Conservation (phyloP, 1,140 invertebrate species). For the Heliconius hewitsoni region DNA sequence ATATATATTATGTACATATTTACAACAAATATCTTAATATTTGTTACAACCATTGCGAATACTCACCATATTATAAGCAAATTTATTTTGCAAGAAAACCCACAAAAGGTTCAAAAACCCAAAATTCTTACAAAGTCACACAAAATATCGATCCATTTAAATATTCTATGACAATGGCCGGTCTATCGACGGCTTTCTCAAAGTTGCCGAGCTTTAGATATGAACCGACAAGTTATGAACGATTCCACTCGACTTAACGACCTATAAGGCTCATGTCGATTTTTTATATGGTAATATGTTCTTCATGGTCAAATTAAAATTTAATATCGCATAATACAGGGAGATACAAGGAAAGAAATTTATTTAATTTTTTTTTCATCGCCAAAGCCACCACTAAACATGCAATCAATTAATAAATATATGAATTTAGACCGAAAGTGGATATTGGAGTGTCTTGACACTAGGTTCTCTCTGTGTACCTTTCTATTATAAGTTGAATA, state of each 20-base stretch:
- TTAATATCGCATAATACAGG: conserved; percentile 19
- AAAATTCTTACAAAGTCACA: neutral
- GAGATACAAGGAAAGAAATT: neutral
- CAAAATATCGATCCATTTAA: conserved; percentile 5
- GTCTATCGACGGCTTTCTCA: conserved; percentile 40
- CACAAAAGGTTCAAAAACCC: neutral
- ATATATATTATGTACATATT: no score
- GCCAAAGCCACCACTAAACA: no score
- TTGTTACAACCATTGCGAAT: no score
- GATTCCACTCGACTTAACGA: conserved; percentile 40
- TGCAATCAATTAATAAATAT: no score
- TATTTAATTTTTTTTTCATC: no score
- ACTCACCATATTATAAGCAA: neutral
- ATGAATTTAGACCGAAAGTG: no score
- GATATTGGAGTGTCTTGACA: no score
- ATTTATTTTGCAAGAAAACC: neutral
- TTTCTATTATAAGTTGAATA: no score
- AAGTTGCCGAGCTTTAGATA: conserved; percentile 47
- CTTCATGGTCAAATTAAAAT: conserved; percentile 25
- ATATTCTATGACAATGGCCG: conserved; percentile 43
- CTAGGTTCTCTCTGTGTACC: no score
- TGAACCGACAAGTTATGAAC: conserved; percentile 49
- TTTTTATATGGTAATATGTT: conserved; percentile 37
- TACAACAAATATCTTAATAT: no score
- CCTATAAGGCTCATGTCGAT: conserved; percentile 42